Evolutionary conservation across 2,888 invertebrate genomes (phyloP).

Genomic region (Xestobium rufovillosum): DNA sequence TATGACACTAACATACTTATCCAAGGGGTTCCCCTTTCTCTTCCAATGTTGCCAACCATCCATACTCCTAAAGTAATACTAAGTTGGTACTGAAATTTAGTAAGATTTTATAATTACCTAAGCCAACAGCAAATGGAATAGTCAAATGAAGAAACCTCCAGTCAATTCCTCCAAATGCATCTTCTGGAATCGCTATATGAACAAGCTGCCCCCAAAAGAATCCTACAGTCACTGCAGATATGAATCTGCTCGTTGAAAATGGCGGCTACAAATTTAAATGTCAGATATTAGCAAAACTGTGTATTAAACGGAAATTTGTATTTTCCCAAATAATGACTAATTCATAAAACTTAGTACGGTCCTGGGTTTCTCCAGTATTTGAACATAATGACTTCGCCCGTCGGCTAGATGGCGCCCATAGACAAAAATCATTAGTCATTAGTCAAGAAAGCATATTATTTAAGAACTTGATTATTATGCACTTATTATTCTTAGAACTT

Average conservation of each 20-base stretch:
- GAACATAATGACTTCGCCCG: too few species aligned
- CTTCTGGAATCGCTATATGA: constrained; percentile 69
- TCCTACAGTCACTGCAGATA: constrained; percentile 68
- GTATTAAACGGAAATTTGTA: too few species aligned
- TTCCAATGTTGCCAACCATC: constrained; percentile 85
- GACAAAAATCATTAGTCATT: too few species aligned
- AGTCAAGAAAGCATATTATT: too few species aligned
- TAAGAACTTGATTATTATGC: too few species aligned
- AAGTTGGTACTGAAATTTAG: constrained; percentile 6
- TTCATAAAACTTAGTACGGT: too few species aligned
- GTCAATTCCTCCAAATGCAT: constrained; percentile 62
- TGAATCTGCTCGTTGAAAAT: constrained; percentile 70
- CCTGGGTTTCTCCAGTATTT: too few species aligned
- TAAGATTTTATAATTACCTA: constrained; percentile 50
- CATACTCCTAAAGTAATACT: constrained; percentile 64
- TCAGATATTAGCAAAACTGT: too few species aligned
- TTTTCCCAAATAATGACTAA: too few species aligned
- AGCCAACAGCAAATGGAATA: constrained; percentile 62
- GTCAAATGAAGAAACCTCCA: constrained; percentile 64
- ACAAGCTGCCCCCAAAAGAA: constrained; percentile 74
- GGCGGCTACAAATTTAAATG: constrained; percentile 58
- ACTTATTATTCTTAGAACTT: too few species aligned
- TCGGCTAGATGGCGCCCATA: too few species aligned
- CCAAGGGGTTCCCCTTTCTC: constrained; percentile 66
- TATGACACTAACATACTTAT: constrained; percentile 64